These are phyloP conservation scores for Orgyia antiqua DNA, from an alignment of 2,888 invertebrate species.

Conservation along the genomic window DNA sequence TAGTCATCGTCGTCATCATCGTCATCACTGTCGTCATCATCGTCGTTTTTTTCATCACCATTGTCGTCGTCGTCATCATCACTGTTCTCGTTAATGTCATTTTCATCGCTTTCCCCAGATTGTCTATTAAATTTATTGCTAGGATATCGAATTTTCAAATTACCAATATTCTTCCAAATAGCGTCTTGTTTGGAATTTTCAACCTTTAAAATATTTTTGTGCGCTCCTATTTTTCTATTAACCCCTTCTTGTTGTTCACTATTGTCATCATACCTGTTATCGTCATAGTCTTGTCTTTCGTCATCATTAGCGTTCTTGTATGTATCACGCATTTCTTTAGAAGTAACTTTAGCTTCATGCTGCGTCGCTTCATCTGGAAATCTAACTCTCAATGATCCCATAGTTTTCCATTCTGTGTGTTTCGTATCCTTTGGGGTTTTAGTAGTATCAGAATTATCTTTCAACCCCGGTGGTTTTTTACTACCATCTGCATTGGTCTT, in stretches of 20 bases:
- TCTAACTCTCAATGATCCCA: slow-evolving; percentile 54
- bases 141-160: slow-evolving; percentile 35
- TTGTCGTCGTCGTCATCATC: slow-evolving; percentile 45
- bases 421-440: slow-evolving; percentile 31
- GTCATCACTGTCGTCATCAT: slow-evolving; percentile 50
- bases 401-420: slow-evolving; percentile 43
- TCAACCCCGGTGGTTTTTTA: slow-evolving; percentile 54
- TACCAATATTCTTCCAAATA: slow-evolving; percentile 35
- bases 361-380: slow-evolving; percentile 31
- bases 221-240: slow-evolving; percentile 39
- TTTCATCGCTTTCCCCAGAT: slow-evolving; percentile 43
- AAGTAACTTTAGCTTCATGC: slow-evolving; percentile 20
- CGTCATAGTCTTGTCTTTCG: slow-evolving; percentile 46
- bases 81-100: slow-evolving; percentile 53
- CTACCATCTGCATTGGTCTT: slow-evolving; percentile 75
- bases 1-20: slow-evolving; percentile 48
- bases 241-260: slow-evolving; percentile 55
- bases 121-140: slow-evolving; percentile 21
- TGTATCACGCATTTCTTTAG: slow-evolving; percentile 33
- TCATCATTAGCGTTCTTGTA: slow-evolving; percentile 39
- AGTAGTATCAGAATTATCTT: slow-evolving; percentile 33
- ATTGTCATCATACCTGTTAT: slow-evolving; percentile 65
- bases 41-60: slow-evolving; percentile 38
- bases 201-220: slow-evolving; percentile 31
- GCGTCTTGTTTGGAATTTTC: slow-evolving; percentile 28